A percentile compares a stretch with the other conserved stretches of the same genome.
Evolutionary conservation across 2,113 vertebrate species (phyloP).

Genomic region (Lagopus leucura): DNA sequence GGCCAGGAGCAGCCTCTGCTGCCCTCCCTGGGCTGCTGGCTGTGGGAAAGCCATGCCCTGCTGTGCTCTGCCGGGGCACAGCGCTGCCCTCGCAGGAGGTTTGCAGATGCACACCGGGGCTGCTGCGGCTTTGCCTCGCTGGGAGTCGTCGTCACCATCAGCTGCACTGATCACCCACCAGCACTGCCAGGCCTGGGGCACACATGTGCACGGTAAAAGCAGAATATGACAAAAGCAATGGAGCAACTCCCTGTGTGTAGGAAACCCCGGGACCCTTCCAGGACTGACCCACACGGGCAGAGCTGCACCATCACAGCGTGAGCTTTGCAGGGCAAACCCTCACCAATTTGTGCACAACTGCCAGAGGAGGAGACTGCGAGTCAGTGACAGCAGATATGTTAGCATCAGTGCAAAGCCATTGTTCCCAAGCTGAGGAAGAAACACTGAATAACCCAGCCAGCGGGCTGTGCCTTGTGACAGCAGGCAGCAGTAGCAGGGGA

Average conservation of each 20-base stretch:
- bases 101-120: fast-evolving
- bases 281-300: too few species aligned
- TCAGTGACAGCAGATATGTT: not conserved
- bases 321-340: not conserved
- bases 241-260: not conserved
- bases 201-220: not conserved
- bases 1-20: not conserved
- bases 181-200: not conserved
- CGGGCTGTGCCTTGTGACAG: not conserved
- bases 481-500: not conserved
- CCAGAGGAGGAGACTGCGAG: not conserved
- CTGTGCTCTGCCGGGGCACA: not conserved
- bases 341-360: not conserved
- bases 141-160: not conserved
- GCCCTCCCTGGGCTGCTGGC: not conserved
- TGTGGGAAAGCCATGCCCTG: too few species aligned
- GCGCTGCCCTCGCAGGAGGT: not conserved
- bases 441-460: not conserved
- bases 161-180: not conserved
- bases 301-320: not conserved
- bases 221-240: not conserved
- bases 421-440: not conserved
- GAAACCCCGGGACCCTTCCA: not conserved
- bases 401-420: not conserved
- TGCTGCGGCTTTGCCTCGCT: not conserved